Percentiles rank a stretch among this genome's conserved stretches.
Conservation (phyloP, 2,797 vertebrate species). For the Psittacula echo region DNA sequence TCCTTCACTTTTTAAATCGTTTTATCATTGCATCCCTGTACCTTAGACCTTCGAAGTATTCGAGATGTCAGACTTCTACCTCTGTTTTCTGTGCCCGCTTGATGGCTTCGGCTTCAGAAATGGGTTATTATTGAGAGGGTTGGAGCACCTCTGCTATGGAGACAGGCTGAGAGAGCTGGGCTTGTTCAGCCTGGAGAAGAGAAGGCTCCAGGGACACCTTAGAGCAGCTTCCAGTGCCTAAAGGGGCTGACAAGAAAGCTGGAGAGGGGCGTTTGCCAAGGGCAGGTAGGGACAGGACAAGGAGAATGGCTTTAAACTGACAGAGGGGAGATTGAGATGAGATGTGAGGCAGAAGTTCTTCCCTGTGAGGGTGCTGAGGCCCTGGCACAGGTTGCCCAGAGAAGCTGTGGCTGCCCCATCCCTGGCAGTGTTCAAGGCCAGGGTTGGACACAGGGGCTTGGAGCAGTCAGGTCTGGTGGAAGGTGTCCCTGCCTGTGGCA, state of each 20-base stretch:
- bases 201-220: neutral
- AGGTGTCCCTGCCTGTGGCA: neutral
- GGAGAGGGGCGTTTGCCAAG: neutral
- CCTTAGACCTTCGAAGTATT: neutral
- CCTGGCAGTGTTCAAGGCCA: fast-evolving
- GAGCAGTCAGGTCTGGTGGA: fast-evolving
- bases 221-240: neutral
- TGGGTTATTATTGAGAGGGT: neutral
- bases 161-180: neutral
- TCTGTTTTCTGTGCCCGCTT: neutral
- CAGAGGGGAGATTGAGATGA: neutral
- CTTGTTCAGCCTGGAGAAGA: neutral
- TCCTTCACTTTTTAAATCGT: too few species aligned
- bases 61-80: neutral
- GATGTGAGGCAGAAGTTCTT: neutral
- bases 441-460: neutral
- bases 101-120: neutral
- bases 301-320: neutral
- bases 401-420: neutral
- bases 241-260: neutral
- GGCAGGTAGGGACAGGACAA: neutral
- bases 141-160: neutral
- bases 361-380: fast-evolving
- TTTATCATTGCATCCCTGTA: too few species aligned
- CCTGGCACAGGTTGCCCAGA: neutral